Evolutionary conservation across 2,888 invertebrate genomes (phyloP), one percentile per base, ranked within the genome.

Genomic region (Plagodis pulveraria): DNA sequence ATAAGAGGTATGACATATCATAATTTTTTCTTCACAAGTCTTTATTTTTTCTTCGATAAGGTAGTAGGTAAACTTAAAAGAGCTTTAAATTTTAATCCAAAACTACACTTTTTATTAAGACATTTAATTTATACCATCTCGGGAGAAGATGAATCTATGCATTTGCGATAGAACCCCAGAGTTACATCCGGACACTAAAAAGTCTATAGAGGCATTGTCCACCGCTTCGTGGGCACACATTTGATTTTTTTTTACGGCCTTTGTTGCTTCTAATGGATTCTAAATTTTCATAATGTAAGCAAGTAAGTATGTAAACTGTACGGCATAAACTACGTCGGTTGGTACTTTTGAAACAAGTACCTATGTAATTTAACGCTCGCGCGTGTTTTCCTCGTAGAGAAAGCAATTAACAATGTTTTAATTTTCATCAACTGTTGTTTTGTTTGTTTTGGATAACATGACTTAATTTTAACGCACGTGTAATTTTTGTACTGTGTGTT

Each of bases 321-420:
- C 9, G n/a, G 40, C 10, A 40, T 10, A 40, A 40, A 40, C 40
- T 10, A 5, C 40, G 2, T 10, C 10, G 6, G 40, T 7, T 8
- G 22, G 22, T 22, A 22, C 22, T 22, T 22, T 22, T 22, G 22
- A 22, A 22, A 22, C 10, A 40, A 5, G 40, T 10, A 40, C 10
- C 10, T 68, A 66, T 68, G 66, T 64, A 66, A 69, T 68, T 66
- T 65, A 64, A 51, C 62, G 60, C 60, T 58, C 57, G 61, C 62
- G 56, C 44, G 50, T 66, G 50, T 60, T 61, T 63, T 55, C 56
- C 61, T 51, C 57, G 51, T 55, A 50, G 61, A 58, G 60, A 63
- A 68, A 66, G 59, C 58, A 66, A 65, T 69, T 65, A 58, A 60
- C n/a, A 67, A 64, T 65, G 56, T 63, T 63, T 52, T 54, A 55